Evolutionary conservation across 2,797 vertebrate species (phyloP).

Genomic region (Tarsius wallacei): DNA sequence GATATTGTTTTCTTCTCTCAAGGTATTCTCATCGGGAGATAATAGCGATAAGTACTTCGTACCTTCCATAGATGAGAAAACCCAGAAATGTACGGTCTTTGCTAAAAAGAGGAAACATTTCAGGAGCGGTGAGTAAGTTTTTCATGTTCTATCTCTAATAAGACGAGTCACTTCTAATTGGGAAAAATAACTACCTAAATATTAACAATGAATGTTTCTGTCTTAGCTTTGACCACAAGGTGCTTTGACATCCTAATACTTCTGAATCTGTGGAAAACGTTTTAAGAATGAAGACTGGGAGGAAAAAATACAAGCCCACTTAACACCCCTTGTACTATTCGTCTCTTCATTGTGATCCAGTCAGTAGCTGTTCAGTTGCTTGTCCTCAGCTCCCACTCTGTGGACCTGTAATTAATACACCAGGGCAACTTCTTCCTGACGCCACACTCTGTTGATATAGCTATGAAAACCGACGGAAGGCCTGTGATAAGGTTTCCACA

Average conservation of each 20-base stretch:
- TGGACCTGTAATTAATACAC: conserved; percentile 40
- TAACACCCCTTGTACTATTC: background rate
- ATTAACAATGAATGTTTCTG: background rate
- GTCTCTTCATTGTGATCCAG: background rate
- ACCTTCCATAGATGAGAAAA: background rate
- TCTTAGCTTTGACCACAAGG: conserved; percentile 23
- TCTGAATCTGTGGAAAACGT: conserved; percentile 13
- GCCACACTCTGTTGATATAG: conserved; percentile 45
- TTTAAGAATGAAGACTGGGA: background rate
- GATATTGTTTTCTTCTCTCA: background rate
- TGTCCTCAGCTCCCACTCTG: background rate
- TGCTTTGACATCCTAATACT: background rate
- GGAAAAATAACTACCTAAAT: background rate
- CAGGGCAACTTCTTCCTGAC: conserved; percentile 61
- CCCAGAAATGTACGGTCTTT: background rate
- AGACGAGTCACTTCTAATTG: conserved; percentile 26
- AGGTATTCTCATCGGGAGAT: background rate
- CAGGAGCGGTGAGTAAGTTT: background rate
- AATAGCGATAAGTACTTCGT: background rate
- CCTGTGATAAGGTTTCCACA: conserved; percentile 70
- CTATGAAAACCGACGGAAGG: conserved; percentile 25
- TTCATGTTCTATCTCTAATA: background rate
- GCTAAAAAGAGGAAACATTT: conserved; percentile 12
- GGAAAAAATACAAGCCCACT: background rate
- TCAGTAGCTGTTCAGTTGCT: background rate